Base-by-base conservation (phyloP, 1,140 invertebrate species). In the Drosophila simulans region DNA sequence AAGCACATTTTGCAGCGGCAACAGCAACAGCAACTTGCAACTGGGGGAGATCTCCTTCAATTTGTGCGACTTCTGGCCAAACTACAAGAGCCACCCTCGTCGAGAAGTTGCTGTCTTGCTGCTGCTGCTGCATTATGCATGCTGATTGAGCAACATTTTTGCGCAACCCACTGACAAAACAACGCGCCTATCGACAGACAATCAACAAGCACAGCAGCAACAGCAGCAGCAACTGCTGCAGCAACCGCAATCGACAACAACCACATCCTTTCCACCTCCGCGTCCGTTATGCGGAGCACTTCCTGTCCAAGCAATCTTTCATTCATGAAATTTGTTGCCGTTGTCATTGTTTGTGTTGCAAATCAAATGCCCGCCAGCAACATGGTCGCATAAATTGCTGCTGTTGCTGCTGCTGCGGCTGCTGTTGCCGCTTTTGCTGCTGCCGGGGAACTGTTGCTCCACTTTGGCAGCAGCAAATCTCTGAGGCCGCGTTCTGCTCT, bases 251-350 rank as follows among this genome's bases (percentile, higher is more conserved):
- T 48, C 53, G 40, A 40, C 40, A 73, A 64, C 83, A 88, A 77
- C 80, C 80, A 90, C 84, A 89, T 89, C 84, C 84, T 89, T 89
- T 84, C 90, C 90, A 91, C 90, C 90, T 91, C 80, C 85, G 80
- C 86, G 83, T 88, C 83, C 84, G 83, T 88, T 88, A 88, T 88
- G 83, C 84, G 77, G 76, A 76, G 88, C 74, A 90, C 90, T 91
- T 91, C 90, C 90, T 91, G 90, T 91, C 79, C 72, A 60, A 59
- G 55, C 83, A 88, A 89, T 82, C 81, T 90, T 90, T 90, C 88
- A 90, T 90, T 90, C 86, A 90, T 90, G 82, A 90, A 90, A 90
- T 90, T 90, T 90, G 88, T 90, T 88, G 88, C 83, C 79, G 79
- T 89, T 89, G 84, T 89, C 84, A 89, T 89, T 89, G 84, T 89